Evolutionary conservation across 2,888 invertebrate species (phyloP), one percentile per base, ranked within the genome.

Genomic region (Gandaritis pyraliata): DNA sequence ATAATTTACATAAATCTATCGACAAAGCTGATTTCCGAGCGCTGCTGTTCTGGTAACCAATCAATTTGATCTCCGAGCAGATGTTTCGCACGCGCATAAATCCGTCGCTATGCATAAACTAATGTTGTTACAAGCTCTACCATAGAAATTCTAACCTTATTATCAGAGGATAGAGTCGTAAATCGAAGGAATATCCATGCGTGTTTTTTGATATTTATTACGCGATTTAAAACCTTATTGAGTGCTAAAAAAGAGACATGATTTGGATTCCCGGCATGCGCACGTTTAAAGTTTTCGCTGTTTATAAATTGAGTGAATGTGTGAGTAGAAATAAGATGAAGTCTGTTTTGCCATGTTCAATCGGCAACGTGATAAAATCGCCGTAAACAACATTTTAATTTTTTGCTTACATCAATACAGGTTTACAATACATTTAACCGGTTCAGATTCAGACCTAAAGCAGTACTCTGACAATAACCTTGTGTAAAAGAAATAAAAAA

Each of bases 1-100:
- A 8, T 33, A 33, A 64, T 66, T 68, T 64, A 62, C 53, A 47
- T 45, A 56, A 60, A 47, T 12, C 43, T 60, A 64, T 55, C 45
- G 59, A 18, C 53, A 57, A 56, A 47, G 47, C 52, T 49, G 36
- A 10, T 48, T 55, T 52, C 29, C 6, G 43, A 46, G 36, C 58
- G n/a, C n/a, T n/a, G n/a, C n/a, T n/a, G n/a, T n/a, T n/a, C 66
- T 65, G 68, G 62, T 66, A 68, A 65, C 57, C 65, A n/a, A 65
- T 65, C 64, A 60, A 66, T 57, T 59, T 57, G 65, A 62, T 58
- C 53, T 47, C 54, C n/a, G 56, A 58, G 13, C 70, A 70, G 60
- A 68, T 70, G 70, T 61, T 66, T 54, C 41, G 45, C 23, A 54
- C 52, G 64, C 65, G 49, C 60, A 66, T 70, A 66, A 70, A 68